Percentiles rank a stretch among this genome's conserved stretches.
Evolutionary conservation across 2,888 invertebrate genomes (phyloP).

Genomic region (Leuctra nigra): DNA sequence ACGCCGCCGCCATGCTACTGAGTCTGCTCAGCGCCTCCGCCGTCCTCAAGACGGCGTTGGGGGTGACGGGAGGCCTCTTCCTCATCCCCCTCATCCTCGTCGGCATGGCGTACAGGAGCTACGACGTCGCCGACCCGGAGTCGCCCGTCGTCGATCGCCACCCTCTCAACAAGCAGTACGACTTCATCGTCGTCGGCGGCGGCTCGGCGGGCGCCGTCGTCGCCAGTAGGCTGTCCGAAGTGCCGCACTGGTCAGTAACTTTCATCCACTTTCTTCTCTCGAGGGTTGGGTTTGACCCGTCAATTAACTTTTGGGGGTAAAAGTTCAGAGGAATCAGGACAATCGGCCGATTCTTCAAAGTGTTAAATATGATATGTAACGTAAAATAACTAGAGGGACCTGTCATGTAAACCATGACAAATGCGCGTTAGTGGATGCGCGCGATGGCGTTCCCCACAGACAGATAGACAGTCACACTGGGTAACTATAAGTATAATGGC

Average conservation of each 20-base stretch:
- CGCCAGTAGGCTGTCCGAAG: constrained; percentile 71
- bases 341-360: too few relatives aligned
- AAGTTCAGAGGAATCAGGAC: too few relatives aligned
- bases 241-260: constrained; percentile 32
- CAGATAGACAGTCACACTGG: too few relatives aligned
- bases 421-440: too few relatives aligned
- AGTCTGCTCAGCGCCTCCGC: constrained; percentile 29
- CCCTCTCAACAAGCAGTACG: constrained; percentile 65
- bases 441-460: too few relatives aligned
- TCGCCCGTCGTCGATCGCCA: constrained; percentile 63
- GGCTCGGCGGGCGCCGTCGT: constrained; percentile 89
- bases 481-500: too few relatives aligned
- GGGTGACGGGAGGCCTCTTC: constrained; percentile 51
- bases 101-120: constrained; percentile 72
- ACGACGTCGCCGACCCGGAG: constrained; percentile 75
- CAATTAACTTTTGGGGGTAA: too few relatives aligned
- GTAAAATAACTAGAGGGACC: too few relatives aligned
- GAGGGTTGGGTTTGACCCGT: too few relatives aligned
- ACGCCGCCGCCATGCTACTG: constrained; percentile 23
- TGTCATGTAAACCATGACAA: too few relatives aligned
- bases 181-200: constrained; percentile 77
- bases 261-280: too few relatives aligned
- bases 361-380: too few relatives aligned
- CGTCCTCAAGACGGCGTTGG: constrained; percentile 29
- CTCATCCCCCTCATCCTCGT: constrained; percentile 75